These are phyloP conservation scores for Burhinus oedicnemus DNA, from an alignment of 2,113 vertebrate species.

Conservation along the genomic window DNA sequence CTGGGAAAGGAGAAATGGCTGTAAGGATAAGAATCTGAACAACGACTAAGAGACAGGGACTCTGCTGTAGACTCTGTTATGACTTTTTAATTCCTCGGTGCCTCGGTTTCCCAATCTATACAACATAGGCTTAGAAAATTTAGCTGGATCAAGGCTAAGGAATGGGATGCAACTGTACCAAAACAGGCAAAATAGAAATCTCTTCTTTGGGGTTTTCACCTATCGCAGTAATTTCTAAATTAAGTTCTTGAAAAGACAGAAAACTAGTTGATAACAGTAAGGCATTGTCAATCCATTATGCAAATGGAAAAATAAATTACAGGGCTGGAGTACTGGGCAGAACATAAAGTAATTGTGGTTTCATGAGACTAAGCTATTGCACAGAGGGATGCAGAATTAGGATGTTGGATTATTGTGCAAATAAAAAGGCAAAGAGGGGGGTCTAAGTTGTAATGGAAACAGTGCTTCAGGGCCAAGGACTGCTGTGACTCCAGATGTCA, in stretches of 20 bases:
- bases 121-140: neutral
- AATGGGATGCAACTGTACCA: neutral
- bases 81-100: neutral
- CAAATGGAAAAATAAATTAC: neutral
- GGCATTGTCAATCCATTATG: neutral
- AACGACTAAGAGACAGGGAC: neutral
- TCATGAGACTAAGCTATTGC: neutral
- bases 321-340: neutral
- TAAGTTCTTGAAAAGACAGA: neutral
- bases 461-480: conserved; percentile 35
- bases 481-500: conserved; percentile 65
- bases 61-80: neutral
- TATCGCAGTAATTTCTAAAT: neutral
- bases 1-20: neutral
- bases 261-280: neutral
- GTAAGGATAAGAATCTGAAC: neutral
- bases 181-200: neutral
- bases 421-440: conserved; percentile 2
- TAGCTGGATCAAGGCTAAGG: neutral
- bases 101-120: neutral
- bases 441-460: conserved; percentile 45
- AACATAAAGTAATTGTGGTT: neutral
- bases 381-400: neutral
- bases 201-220: neutral
- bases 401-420: neutral